phyloP scores from a whole-genome alignment of 2,888 invertebrate genomes.

The Tenthredo amoena region DNA sequence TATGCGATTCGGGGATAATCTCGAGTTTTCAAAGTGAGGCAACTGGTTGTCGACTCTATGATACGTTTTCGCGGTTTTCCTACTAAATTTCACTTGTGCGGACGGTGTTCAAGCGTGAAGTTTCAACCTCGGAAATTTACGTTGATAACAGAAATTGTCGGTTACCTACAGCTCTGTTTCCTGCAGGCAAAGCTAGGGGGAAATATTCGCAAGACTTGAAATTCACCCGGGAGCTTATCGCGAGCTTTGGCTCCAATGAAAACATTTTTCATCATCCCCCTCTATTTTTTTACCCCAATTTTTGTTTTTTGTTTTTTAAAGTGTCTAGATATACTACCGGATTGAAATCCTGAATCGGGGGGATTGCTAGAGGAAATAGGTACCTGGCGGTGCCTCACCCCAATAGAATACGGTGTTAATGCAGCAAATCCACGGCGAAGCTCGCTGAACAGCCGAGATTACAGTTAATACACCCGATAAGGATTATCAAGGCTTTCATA shows the following conservation, averaged over 20 bases:
- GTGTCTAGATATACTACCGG: background rate
- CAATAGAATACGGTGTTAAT: slow-evolving; percentile 53
- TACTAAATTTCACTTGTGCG: background rate
- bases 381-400: background rate
- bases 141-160: slow-evolving; percentile 11
- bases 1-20: background rate
- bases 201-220: background rate
- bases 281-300: background rate
- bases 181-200: background rate
- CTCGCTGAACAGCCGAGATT: slow-evolving; percentile 58
- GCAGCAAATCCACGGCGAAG: slow-evolving; percentile 58
- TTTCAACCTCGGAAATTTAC: slow-evolving; percentile 29
- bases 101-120: slow-evolving; percentile 1
- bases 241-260: background rate
- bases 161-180: background rate
- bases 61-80: background rate
- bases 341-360: background rate
- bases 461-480: slow-evolving; percentile 61
- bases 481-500: slow-evolving; percentile 58
- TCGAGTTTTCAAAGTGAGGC: background rate
- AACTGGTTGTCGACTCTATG: background rate
- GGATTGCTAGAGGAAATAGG: background rate
- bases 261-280: background rate
- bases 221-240: background rate
- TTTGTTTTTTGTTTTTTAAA: background rate